Percentiles rank a stretch among this genome's conserved stretches.
Conservation (phyloP, 2,797 vertebrate genomes). For the Periophthalmus magnuspinnatus region DNA sequence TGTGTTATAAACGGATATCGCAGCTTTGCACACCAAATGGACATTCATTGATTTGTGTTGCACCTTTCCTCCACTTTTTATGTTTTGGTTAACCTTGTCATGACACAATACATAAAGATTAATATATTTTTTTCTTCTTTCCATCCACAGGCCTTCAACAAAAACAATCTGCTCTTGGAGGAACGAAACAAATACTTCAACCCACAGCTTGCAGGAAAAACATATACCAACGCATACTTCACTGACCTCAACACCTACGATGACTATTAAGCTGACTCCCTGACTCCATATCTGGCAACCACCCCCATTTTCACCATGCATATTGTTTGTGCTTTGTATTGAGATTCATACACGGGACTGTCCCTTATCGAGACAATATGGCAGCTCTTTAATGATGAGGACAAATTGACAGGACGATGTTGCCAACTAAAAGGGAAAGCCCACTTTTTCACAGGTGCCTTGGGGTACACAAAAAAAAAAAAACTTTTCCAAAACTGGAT, state of each 20-base stretch:
- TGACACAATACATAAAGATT: conserved; percentile 41
- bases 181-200: conserved; percentile 99
- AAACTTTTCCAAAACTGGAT: conserved; percentile 37
- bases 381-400: conserved; percentile 62
- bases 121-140: conserved; percentile 32
- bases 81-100: conserved; percentile 51
- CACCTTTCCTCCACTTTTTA: conserved; percentile 19
- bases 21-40: conserved; percentile 59
- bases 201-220: conserved; percentile 93
- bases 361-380: conserved; percentile 57
- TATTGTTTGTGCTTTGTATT: conserved; percentile 71
- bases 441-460: conserved; percentile 75
- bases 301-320: conserved; percentile 46
- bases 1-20: conserved; percentile 64
- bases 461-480: conserved; percentile 69
- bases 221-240: conserved; percentile 97
- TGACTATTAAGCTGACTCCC: conserved; percentile 84
- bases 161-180: conserved; percentile 98
- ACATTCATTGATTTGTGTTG: conserved; percentile 70
- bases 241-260: conserved; percentile 98
- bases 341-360: conserved; percentile 67
- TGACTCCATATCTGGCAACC: conserved; percentile 30
- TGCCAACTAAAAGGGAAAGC: conserved; percentile 63
- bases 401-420: conserved; percentile 46
- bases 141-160: conserved; percentile 90